These are phyloP conservation scores for Stenodema calcarata DNA, from an alignment of 2,888 invertebrate genomes.

Conservation along the genomic window DNA sequence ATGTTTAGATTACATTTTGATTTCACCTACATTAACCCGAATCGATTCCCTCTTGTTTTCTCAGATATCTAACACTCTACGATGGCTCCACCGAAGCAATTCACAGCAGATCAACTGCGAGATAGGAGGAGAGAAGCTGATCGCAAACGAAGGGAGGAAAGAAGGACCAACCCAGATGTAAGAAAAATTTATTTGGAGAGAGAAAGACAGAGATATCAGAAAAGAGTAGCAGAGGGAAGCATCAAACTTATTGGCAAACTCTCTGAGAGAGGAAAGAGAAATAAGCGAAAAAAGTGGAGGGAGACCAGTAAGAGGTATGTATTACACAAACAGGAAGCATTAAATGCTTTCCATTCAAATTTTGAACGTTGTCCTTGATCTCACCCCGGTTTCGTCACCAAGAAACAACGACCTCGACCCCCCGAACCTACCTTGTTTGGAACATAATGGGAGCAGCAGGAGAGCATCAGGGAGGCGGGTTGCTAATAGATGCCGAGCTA, in stretches of 20 bases:
- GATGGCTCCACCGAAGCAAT: constrained; percentile 15
- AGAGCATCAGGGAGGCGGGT: not conserved
- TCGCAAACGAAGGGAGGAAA: constrained; percentile 15
- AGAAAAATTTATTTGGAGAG: constrained; percentile 11
- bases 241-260: constrained; percentile 24
- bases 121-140: constrained; percentile 24
- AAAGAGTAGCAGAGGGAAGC: not conserved
- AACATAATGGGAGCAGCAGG: not conserved
- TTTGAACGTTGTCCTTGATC: not conserved
- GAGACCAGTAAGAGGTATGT: constrained; percentile 24
- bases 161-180: constrained; percentile 14
- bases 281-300: constrained; percentile 31
- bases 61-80: too few species aligned
- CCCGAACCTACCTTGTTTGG: not conserved
- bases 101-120: constrained; percentile 22
- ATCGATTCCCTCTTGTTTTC: not conserved
- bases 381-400: not conserved
- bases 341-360: too few species aligned
- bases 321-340: not conserved
- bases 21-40: not conserved
- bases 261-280: constrained; percentile 15
- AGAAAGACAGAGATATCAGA: constrained; percentile 20
- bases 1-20: not conserved
- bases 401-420: not conserved
- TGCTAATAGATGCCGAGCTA: not conserved